Conservation (phyloP, 1,140 invertebrate species). For the Scaptomyza hsui region DNA sequence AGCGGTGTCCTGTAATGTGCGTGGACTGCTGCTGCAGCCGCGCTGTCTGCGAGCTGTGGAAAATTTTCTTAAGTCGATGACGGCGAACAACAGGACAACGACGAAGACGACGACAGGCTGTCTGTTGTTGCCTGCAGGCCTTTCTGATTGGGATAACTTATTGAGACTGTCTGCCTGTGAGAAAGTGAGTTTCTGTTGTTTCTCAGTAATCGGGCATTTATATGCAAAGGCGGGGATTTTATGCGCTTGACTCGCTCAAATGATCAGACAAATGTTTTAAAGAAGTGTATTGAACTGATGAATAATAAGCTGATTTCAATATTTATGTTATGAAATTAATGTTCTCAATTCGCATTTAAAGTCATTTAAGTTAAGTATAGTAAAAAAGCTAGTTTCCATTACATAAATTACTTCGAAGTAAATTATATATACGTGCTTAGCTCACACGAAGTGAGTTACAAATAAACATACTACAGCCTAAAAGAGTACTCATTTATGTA, state of each 20-base stretch:
- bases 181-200: not conserved
- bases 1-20: slow-evolving; percentile 45
- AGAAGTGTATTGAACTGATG: too few relatives aligned
- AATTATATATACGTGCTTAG: not conserved
- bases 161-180: not conserved
- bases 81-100: slow-evolving; percentile 13
- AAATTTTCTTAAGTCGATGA: slow-evolving; percentile 54
- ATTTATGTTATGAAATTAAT: too few relatives aligned
- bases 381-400: not conserved
- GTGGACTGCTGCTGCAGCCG: slow-evolving; percentile 49
- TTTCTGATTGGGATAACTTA: slow-evolving; percentile 19
- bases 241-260: slow-evolving; percentile 11
- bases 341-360: not conserved
- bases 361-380: not conserved
- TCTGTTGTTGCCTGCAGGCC: slow-evolving; percentile 46
- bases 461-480: not conserved
- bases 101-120: slow-evolving; percentile 62
- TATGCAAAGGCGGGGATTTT: slow-evolving; percentile 46
- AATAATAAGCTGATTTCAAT: too few relatives aligned
- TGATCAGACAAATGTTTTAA: slow-evolving; percentile 48
- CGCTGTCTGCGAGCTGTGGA: slow-evolving; percentile 52
- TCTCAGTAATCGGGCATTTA: slow-evolving; percentile 44
- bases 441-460: not conserved
- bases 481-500: slow-evolving; percentile 5
- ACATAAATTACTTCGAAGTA: slow-evolving; percentile 3